A percentile compares a stretch with the other conserved stretches of the same genome.
Evolutionary conservation across 2,888 invertebrate genomes (phyloP).

Genomic region (Erebia aethiops): DNA sequence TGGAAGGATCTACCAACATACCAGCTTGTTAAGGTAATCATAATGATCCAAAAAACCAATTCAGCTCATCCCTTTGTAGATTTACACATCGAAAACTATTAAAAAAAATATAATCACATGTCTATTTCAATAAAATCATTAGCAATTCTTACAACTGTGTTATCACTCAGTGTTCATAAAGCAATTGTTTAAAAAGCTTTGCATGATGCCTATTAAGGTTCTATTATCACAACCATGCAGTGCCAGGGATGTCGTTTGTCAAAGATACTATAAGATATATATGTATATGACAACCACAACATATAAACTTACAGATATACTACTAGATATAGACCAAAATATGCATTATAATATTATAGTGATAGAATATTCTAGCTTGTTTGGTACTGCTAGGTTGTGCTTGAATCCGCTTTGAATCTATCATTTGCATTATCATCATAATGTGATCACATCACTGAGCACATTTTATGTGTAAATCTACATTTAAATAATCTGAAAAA

Average conservation of each 20-base stretch:
- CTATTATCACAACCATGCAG: not conserved
- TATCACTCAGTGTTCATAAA: slow-evolving; percentile 10
- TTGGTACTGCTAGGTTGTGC: not conserved
- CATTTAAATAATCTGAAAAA: slow-evolving; percentile 47
- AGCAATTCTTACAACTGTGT: slow-evolving; percentile 17
- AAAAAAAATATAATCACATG: slow-evolving; percentile 10
- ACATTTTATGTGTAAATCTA: slow-evolving; percentile 75
- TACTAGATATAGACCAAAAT: not conserved
- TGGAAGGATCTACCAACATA: slow-evolving; percentile 86
- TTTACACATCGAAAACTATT: slow-evolving; percentile 67
- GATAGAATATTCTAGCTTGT: not conserved
- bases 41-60: slow-evolving; percentile 61
- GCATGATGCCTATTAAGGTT: slow-evolving; percentile 24
- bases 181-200: slow-evolving; percentile 17
- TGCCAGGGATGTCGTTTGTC: not conserved
- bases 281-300: too few relatives aligned
- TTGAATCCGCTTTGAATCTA: not conserved
- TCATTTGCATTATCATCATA: slow-evolving; percentile 46
- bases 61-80: slow-evolving; percentile 71
- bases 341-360: too few relatives aligned
- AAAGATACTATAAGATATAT: too few relatives aligned
- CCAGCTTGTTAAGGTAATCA: slow-evolving; percentile 85
- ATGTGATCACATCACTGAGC: slow-evolving; percentile 45
- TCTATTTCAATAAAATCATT: slow-evolving; percentile 16
- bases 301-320: too few relatives aligned